These are phyloP conservation scores for Stomatorhinus walkeri DNA, from an alignment of 2,797 vertebrate species.

Conservation along the genomic window DNA sequence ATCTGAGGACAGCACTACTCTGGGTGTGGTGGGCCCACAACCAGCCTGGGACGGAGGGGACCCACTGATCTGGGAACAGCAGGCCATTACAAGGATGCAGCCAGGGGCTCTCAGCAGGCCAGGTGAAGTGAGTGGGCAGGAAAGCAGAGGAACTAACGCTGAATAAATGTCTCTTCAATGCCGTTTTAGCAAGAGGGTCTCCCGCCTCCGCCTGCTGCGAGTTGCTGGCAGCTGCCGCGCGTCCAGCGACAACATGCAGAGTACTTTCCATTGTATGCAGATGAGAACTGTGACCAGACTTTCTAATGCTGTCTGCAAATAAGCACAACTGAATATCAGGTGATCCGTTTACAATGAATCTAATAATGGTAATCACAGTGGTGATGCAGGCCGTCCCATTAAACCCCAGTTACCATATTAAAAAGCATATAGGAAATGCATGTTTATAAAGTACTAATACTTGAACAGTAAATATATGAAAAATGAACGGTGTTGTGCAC, in stretches of 20 bases:
- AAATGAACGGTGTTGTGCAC: not conserved
- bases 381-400: slow-evolving; percentile 22
- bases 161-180: not conserved
- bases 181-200: not conserved
- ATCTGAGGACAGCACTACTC: not conserved
- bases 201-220: not conserved
- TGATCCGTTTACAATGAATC: slow-evolving; percentile 45
- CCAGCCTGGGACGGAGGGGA: not conserved
- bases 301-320: not conserved
- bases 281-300: not conserved
- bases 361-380: slow-evolving; percentile 40
- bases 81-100: not conserved
- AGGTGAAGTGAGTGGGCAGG: not conserved
- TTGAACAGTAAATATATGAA: not conserved
- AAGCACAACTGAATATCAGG: not conserved
- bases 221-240: not conserved
- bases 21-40: not conserved
- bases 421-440: not conserved
- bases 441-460: not conserved
- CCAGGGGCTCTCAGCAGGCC: not conserved
- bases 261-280: not conserved
- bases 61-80: not conserved
- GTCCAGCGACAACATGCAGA: not conserved
- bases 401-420: not conserved
- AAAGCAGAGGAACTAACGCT: not conserved